Conservation (phyloP, 2,113 vertebrate species). For the Motacilla alba region DNA sequence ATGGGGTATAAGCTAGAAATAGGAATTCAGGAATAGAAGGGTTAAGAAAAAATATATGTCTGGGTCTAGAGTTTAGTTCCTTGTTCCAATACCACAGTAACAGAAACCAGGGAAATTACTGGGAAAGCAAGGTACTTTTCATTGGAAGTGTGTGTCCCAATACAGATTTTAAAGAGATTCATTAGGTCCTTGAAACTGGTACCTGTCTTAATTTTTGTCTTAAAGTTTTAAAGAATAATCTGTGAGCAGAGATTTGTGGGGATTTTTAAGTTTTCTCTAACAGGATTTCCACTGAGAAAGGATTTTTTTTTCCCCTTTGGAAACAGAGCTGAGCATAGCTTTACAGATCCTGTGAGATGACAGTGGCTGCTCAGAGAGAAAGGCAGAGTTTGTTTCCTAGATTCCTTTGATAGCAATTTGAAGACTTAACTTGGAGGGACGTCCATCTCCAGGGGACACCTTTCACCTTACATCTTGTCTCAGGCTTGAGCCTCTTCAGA, state of each 20-base stretch:
- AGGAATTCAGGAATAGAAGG: neutral
- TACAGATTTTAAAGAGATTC: neutral
- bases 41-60: neutral
- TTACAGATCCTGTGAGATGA: neutral
- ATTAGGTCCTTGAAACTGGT: neutral
- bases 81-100: neutral
- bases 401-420: neutral
- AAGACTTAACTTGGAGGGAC: slow-evolving; percentile 15
- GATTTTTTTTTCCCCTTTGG: neutral
- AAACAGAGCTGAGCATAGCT: neutral
- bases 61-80: neutral
- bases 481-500: neutral
- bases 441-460: neutral
- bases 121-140: neutral
- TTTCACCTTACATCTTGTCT: slow-evolving; percentile 32
- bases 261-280: neutral
- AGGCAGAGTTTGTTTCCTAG: neutral
- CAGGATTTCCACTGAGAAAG: neutral
- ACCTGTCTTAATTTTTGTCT: neutral
- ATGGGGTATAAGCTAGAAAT: neutral
- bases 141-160: neutral
- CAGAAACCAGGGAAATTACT: neutral
- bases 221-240: neutral
- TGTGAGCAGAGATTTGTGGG: neutral
- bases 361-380: neutral